Evolutionary conservation across 2,888 invertebrate genomes (phyloP), one percentile per base, ranked within the genome.

Genomic region (Drosophila quasianomalipes): DNA sequence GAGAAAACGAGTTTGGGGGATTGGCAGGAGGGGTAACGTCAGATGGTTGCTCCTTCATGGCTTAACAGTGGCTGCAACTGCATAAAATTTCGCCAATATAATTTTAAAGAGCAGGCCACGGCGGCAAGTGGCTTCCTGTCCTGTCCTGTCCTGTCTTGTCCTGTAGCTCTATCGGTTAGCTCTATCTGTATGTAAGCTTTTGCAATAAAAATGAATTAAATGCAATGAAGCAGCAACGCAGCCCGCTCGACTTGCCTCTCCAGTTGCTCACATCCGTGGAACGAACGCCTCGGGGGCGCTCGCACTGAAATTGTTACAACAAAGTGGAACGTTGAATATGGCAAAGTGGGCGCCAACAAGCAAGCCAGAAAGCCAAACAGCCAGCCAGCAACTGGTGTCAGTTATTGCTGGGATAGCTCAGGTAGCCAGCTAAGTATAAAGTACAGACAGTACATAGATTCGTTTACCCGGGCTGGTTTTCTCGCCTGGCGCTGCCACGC

Each of bases 131-230:
- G 90, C 85, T 76, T 81, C 70, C 86, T 74, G 54, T 70, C 63
- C 47, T 51, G 31, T n/a, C 22, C 44, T 14, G 37, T 59, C 47
- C 62, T 37, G 30, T 33, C 30, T 37, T 53, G 31, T 53, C 57
- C 76, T 61, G 41, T 70, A 47, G 19, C 55, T 55, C 74, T 72
- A 66, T 79, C 61, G 72, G 57, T 49, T 55, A 28, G 80, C 83
- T 66, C 70, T 88, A 79, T 81, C 89, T 90, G 85, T 83, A 74
- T 85, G 85, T 86, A 79, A 86, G 85, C 90, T 85, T 89, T 79
- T 81, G 89, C 88, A 90, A 90, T 88, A 88, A 88, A 88, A 88
- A 88, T 88, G 87, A 88, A 88, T 88, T 88, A 88, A 88, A 88
- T 88, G 91, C 87, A 90, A 90, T 88, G 91, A 90, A 88, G 87